A percentile compares a stretch with the other conserved stretches of the same genome.
Conservation (phyloP, 2,888 invertebrate genomes). For the Epinotia nisella region DNA sequence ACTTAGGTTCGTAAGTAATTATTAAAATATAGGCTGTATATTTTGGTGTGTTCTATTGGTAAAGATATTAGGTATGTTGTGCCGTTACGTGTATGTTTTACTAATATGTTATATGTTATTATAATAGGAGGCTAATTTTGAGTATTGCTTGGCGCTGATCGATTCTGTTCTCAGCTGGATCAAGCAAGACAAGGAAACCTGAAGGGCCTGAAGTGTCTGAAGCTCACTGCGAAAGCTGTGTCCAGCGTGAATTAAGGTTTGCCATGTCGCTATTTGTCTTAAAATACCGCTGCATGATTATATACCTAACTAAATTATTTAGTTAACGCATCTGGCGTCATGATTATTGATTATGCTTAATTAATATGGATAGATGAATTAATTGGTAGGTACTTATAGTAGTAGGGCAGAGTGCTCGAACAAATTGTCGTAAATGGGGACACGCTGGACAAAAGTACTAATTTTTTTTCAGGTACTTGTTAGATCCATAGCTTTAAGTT, state of each 20-base stretch:
- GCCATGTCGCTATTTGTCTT: constrained; percentile 62
- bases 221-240: constrained; percentile 65
- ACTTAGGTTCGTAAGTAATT: no score
- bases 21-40: no score
- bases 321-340: constrained; percentile 29
- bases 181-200: constrained; percentile 67
- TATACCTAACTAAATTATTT: constrained; percentile 50
- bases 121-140: constrained; percentile 33
- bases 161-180: constrained; percentile 78
- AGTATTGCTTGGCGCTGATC: constrained; percentile 75
- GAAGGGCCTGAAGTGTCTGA: constrained; percentile 59
- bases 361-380: constrained; percentile 21
- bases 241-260: constrained; percentile 71
- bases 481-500: no score
- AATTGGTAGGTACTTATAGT: no score
- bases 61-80: no score
- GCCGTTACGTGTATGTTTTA: neutral
- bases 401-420: no score
- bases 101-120: neutral
- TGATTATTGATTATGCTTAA: constrained; percentile 40
- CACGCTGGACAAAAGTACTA: no score
- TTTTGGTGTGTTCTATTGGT: no score
- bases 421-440: no score
- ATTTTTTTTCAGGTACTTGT: no score
- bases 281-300: constrained; percentile 61